Evolutionary conservation across 1,140 invertebrate genomes (phyloP), one percentile per base, ranked within the genome.

Genomic region (Gryllus bimaculatus): DNA sequence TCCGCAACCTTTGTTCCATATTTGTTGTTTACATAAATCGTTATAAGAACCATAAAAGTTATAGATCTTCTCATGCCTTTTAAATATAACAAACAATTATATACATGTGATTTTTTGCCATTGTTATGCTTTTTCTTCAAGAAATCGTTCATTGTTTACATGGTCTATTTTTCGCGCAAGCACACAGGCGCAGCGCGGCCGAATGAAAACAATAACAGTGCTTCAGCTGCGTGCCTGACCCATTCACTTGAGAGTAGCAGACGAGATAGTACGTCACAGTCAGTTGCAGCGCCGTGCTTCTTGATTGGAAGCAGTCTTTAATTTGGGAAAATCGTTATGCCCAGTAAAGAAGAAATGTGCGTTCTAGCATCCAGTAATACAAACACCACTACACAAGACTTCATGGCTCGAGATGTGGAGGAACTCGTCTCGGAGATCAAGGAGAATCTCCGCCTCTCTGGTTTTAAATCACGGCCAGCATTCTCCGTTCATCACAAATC

Each of bases 341-440:
- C 84, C 47, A 85, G 84, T 82, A 84, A 84, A 81, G 84, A 85
- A 78, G 82, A 84, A 79, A 80, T 83, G 81, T 84, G 82, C 77
- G 81, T 84, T 66, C 77, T 83, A 48, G 80, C 83, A 48, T 78
- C 83, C 39, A 81, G 79, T 48, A 76, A 76, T 73, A 66, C 47
- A 26, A 76, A 18, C 47, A 74, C 81, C 73, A 81, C 77, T 49
- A 81, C 82, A 47, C 82, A 87, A 82, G 86, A 89, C 73, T 89
- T 88, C 81, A 82, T 88, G 21, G 84, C 88, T 3, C 84, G 85
- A 78, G 89, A 90, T 83, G 89, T 93, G 77, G 92, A 92, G 82
- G 88, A 91, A 26, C 86, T 93, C 66, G 91, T 93, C 39, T 88
- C 90, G 39, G 90, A 91, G 84, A 92, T 92, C 76, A 92, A 92